Conservation (phyloP, 1,140 invertebrate species). For the Ptiloglossa arizonensis region DNA sequence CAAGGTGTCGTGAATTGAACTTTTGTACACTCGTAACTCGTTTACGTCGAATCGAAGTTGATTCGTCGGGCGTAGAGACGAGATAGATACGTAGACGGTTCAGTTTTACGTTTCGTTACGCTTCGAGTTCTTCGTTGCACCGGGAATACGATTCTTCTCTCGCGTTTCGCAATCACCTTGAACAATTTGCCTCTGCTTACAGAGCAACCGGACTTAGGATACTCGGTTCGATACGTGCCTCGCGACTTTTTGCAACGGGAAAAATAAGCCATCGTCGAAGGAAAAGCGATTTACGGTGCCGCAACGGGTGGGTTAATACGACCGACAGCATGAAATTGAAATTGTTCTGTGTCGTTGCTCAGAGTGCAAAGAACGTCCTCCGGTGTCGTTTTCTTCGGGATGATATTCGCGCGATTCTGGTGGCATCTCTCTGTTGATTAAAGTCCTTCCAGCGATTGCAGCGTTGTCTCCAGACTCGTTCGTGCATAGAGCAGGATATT, state of each 20-base stretch:
- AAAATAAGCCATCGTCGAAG: conserved; percentile 39
- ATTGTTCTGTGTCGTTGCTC: conserved; percentile 51
- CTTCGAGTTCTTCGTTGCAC: neutral
- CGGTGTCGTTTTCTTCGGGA: conserved; percentile 45
- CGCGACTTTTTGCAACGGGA: neutral
- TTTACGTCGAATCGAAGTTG: no score
- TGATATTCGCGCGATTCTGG: conserved; percentile 1
- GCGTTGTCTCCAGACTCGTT: conserved; percentile 75
- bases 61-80: no score
- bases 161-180: neutral
- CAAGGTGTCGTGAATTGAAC: no score
- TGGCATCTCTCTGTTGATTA: conserved; percentile 53
- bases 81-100: no score
- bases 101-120: no score
- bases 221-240: neutral
- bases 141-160: no score
- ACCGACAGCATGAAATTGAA: conserved; percentile 38
- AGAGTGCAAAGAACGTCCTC: conserved; percentile 31
- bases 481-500: conserved; percentile 79
- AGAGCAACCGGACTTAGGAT: neutral
- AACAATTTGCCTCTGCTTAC: conserved; percentile 1
- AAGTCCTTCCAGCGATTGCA: conserved; percentile 62
- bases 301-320: conserved; percentile 29
- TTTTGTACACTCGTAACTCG: no score
- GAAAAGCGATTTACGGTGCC: conserved; percentile 41